Evolutionary conservation across 53 echinoderm and acorn worm genomes (phyloP), one percentile per base, ranked within the genome.

Genomic region (Astropecten irregularis): DNA sequence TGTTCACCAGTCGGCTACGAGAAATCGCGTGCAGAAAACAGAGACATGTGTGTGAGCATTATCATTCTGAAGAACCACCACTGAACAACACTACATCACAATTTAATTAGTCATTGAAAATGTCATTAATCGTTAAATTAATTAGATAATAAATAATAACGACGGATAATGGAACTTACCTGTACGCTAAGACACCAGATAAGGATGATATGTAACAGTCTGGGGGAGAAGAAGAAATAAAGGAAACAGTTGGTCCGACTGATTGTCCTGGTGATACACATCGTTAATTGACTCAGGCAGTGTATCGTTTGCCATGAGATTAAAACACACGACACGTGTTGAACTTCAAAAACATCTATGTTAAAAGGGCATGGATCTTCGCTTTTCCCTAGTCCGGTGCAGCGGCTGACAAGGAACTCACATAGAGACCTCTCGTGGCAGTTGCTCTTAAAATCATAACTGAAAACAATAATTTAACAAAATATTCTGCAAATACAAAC

Each of bases 161-260:
- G n/a, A n/a, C n/a, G n/a, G n/a, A n/a, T n/a, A n/a, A n/a, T n/a
- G 0, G 11, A 23, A 67, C 92, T 89, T 71, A 92, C 92, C 92
- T 92, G 92, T 48, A 92, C 55, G 71, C 89, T 84, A 85, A 88
- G 79, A 85, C 89, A 85, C 89, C 92, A 89, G 85, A 92, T 72
- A 57, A 79, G 44, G 79, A 92, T 66, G 81, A 92, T 81, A 71
- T 92, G 92, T 73, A 92, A 89, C 85, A 92, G 85, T 89, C 92
- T 92, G 89, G 19, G 68, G 30, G 72, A 20, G 44, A 81, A 57
- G 13, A 47, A 77, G 50, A 86, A 32, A 85, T 49, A 87, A 26
- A 88, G 47, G 37, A 29, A 84, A 49, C 40, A 25, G 54, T 67
- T 52, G 53, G 36, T 59, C 33, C 42, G 28, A 18, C 31, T 1